Conservation (phyloP, 2,797 vertebrate species). For the Premnoplex brunnescens region DNA sequence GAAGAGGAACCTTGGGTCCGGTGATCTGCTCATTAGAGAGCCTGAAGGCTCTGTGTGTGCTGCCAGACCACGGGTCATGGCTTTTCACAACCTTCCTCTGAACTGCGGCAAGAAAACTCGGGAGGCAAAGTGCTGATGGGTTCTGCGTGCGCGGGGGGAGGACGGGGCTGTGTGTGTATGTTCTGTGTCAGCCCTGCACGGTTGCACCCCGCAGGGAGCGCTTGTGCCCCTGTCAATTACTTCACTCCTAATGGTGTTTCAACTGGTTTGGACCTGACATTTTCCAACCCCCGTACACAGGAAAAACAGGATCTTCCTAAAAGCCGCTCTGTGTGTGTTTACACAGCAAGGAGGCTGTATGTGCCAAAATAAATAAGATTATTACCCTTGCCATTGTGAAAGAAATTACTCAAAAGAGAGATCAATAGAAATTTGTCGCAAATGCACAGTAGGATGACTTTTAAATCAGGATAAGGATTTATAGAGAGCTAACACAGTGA, state of each 20-base stretch:
- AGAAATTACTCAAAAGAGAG: constrained; percentile 28
- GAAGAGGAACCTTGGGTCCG: not conserved
- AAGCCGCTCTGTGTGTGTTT: not conserved
- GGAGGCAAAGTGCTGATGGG: not conserved
- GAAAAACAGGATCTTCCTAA: constrained; percentile 18
- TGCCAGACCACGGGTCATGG: accelerated
- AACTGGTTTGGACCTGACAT: not conserved
- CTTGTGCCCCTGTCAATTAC: not conserved
- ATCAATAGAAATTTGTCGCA: constrained; percentile 55
- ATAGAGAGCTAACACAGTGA: not conserved
- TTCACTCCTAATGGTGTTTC: not conserved
- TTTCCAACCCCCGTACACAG: not conserved
- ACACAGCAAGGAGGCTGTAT: not conserved
- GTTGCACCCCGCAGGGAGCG: not conserved
- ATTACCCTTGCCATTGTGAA: not conserved
- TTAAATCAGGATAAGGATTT: constrained; percentile 51
- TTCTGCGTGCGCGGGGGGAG: not conserved
- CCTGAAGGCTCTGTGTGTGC: no score
- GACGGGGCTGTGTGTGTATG: accelerated
- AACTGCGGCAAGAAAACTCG: not conserved
- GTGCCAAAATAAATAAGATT: constrained; percentile 35
- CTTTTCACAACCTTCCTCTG: not conserved
- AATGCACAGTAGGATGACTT: constrained; percentile 8
- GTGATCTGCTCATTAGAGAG: not conserved
- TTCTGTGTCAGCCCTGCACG: not conserved